A percentile compares a stretch with the other conserved stretches of the same genome.
phyloP scores from a whole-genome alignment of 37 sponge, comb jelly and placozoan genomes.

The Beroe forskalii region DNA sequence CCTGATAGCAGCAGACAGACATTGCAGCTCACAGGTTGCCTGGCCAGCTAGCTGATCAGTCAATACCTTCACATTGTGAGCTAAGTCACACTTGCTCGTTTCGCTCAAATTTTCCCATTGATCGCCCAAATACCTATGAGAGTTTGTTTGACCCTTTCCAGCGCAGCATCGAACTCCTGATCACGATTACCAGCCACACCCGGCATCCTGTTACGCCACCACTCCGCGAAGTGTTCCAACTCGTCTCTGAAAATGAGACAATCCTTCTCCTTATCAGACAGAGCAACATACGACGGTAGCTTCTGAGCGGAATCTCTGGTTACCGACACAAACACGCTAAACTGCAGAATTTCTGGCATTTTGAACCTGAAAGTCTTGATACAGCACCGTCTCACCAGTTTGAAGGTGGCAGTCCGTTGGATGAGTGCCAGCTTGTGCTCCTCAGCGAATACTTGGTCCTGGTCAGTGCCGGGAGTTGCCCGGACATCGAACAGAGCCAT shows the following conservation, averaged over 20 bases:
- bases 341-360: constrained; percentile 11
- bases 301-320: background rate
- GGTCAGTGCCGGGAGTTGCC: background rate
- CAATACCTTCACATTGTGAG: background rate
- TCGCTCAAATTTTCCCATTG: constrained; percentile 7
- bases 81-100: background rate
- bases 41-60: background rate
- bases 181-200: background rate
- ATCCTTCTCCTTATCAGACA: background rate
- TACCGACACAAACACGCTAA: background rate
- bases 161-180: background rate
- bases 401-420: background rate
- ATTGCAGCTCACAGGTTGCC: background rate
- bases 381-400: background rate
- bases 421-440: background rate
- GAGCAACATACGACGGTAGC: background rate
- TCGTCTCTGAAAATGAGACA: background rate
- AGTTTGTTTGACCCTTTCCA: constrained; percentile 2
- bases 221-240: background rate
- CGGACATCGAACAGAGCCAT: background rate
- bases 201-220: background rate
- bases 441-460: background rate
- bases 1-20: background rate
- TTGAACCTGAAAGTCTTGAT: constrained; percentile 45
- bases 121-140: constrained; percentile 17